A percentile compares a stretch with the other conserved stretches of the same genome.
Evolutionary conservation across 2,797 vertebrate species (phyloP).

Genomic region (Anguilla marmorata): DNA sequence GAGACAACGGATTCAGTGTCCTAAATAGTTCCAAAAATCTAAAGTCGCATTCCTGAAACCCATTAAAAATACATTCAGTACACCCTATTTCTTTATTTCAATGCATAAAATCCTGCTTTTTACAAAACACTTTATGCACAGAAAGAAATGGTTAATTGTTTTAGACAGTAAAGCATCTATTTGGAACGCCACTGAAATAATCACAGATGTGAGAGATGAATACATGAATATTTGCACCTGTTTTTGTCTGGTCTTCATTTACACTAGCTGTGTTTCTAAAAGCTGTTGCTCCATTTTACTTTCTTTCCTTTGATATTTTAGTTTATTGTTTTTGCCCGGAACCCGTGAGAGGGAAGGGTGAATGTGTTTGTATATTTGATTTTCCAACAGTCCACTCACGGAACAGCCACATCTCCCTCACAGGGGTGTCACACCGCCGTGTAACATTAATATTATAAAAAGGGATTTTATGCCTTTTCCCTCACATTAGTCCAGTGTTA

Average conservation of each 20-base stretch:
- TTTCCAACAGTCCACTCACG: too few relatives aligned
- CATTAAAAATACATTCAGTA: neutral
- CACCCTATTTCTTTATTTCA: conserved; percentile 18
- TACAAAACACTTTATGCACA: neutral
- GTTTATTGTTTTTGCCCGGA: too few relatives aligned
- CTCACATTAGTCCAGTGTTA: neutral
- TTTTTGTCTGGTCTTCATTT: neutral
- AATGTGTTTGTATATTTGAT: too few relatives aligned
- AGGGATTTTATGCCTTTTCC: neutral
- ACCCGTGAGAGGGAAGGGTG: too few relatives aligned
- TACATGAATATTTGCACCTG: neutral
- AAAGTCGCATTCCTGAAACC: neutral
- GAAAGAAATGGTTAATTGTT: neutral
- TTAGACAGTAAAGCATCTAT: neutral
- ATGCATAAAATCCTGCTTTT: neutral
- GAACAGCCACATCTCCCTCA: too few relatives aligned
- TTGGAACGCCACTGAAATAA: neutral
- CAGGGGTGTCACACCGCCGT: too few relatives aligned
- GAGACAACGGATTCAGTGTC: neutral
- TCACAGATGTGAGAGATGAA: neutral
- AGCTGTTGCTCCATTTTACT: too few relatives aligned
- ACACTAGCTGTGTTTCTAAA: neutral
- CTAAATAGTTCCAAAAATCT: neutral
- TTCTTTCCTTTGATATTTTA: too few relatives aligned
- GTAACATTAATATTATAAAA: neutral